Evolutionary conservation across 2,888 invertebrate species (phyloP), one percentile per base, ranked within the genome.

Genomic region (Neoscelio sp.): DNA sequence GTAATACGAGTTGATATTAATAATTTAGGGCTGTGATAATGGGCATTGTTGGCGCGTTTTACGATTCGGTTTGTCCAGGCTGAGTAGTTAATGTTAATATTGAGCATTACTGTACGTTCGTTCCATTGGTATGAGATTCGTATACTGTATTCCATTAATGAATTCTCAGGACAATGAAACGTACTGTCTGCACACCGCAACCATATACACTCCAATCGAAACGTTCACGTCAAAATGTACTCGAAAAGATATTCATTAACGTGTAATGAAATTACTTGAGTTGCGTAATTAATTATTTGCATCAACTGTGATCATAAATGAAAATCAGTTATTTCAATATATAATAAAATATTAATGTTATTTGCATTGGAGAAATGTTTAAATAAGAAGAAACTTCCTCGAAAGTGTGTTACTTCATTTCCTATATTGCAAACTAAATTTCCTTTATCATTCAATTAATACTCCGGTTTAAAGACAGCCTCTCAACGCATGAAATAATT

Each of bases 81-180:
- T 54, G 54, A 54, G 54, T 17, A 64, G 71, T 73, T 73, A 73
- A 56, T 73, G 74, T 65, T 65, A 65, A 54, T 58, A 74, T 65
- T 60, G 44, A 33, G 26, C 74, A 60, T 65, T 50, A 33, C 23
- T 26, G 42, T n/a, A 20, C 26, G 50, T 28, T 8, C 42, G 50
- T 64, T 73, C 15, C 40, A 44, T 40, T 13, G 42, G 35, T 54
- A 64, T 58, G 65, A 33, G 58, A 46, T 56, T 18, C 50, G 67
- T 44, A 67, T 50, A 44, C 26, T 23, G 48, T 70, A 58, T 60
- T 71, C 65, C 42, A 67, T 73, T 67, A 78, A 78, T 67, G 62
- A 71, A 78, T 71, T 71, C 71, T 64, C 67, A 42, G 67, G 54
- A 71, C 65, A 73, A 73, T 78, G 56, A 56, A 73, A 68, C 56